Percentiles rank a stretch among this genome's conserved stretches.
These are phyloP conservation scores for Lepidochrysops patricia DNA, from an alignment of 2,888 invertebrate genomes.

Conservation along the genomic window DNA sequence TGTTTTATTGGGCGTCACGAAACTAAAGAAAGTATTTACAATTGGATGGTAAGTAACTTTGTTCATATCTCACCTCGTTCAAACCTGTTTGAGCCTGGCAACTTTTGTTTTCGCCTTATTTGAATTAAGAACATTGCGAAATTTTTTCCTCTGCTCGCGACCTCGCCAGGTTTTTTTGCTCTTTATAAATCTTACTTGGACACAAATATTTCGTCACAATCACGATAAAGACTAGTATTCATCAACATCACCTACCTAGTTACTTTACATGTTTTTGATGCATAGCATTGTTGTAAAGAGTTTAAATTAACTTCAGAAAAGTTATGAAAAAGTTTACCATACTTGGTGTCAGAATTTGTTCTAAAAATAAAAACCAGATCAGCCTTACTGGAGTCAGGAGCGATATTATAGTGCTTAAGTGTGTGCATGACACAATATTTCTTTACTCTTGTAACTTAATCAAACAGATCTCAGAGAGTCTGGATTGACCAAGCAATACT, in stretches of 20 bases:
- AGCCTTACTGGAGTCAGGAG: too few relatives aligned
- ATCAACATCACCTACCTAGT: not conserved
- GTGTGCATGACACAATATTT: too few relatives aligned
- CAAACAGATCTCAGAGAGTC: too few relatives aligned
- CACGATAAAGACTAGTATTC: not conserved
- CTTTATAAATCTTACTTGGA: constrained; percentile 7
- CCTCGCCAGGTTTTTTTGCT: constrained; percentile 32
- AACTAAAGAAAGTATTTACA: constrained; percentile 11
- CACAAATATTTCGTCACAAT: not conserved
- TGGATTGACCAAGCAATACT: too few relatives aligned
- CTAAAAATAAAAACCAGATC: too few relatives aligned
- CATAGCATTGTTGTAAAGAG: not conserved
- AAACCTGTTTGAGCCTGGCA: constrained; percentile 21
- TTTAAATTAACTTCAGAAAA: not conserved
- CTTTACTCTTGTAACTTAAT: too few relatives aligned
- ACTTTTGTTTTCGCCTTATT: constrained; percentile 36
- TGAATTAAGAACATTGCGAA: constrained; percentile 39
- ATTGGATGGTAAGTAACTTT: constrained; percentile 23
- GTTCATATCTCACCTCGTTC: constrained; percentile 18
- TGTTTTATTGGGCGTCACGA: constrained; percentile 12
- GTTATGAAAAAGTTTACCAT: too few relatives aligned
- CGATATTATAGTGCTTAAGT: too few relatives aligned
- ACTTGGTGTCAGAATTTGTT: too few relatives aligned
- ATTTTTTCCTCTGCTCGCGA: constrained; percentile 39
- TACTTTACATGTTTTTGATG: not conserved